These are phyloP conservation scores for Sterrhoptilus dennistouni DNA, from an alignment of 2,113 vertebrate genomes.

Conservation along the genomic window DNA sequence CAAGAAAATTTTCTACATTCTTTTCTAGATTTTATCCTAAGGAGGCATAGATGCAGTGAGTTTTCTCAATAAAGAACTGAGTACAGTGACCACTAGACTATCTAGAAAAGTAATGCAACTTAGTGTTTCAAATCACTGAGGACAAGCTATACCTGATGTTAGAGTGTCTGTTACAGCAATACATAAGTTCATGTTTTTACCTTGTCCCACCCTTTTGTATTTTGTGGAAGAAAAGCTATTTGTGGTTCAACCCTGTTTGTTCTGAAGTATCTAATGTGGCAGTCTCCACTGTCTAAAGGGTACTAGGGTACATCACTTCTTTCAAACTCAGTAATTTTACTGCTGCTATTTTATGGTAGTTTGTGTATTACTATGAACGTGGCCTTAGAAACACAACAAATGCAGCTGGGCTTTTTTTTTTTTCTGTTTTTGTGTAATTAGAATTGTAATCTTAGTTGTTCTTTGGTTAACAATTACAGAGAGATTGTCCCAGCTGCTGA, in stretches of 20 bases:
- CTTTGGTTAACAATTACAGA: conserved; percentile 78
- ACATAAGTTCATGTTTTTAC: background rate
- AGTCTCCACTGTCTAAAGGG: background rate
- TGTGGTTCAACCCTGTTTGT: background rate
- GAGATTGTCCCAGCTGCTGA: conserved; percentile 94
- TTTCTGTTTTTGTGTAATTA: background rate
- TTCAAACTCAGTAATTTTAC: background rate
- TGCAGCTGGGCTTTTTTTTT: background rate
- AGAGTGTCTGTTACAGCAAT: background rate
- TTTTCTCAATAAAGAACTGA: background rate
- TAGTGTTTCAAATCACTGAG: background rate
- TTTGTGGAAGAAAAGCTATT: background rate
- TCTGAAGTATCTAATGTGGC: background rate
- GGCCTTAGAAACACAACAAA: background rate
- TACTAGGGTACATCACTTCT: background rate
- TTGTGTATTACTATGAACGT: background rate
- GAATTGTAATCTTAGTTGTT: background rate
- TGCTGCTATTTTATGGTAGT: background rate
- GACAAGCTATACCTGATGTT: background rate
- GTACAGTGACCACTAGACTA: background rate
- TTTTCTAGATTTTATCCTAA: background rate
- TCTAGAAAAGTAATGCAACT: background rate
- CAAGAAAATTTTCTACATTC: background rate
- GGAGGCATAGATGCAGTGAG: background rate
- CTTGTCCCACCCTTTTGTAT: background rate